Evolutionary conservation across 1,140 invertebrate species (phyloP), one percentile per base, ranked within the genome.

Genomic region (Teleogryllus occipitalis): DNA sequence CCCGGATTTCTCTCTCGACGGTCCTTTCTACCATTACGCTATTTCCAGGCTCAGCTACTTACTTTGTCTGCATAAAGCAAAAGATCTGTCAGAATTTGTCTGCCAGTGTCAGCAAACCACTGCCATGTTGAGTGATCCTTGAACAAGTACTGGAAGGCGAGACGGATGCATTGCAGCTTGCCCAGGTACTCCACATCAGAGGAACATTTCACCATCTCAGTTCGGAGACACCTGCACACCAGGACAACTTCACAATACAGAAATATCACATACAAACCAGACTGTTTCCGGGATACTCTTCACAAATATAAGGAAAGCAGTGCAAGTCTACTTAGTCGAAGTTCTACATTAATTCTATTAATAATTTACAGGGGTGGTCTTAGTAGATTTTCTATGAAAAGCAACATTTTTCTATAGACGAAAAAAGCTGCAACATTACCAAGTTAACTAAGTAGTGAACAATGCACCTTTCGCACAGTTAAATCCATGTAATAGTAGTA

Each of bases 171-270:
- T 83, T 97, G 93, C 47, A 99, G 88, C 88, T 99, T 99, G 22
- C 96, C 96, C 81, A 98, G 87, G 87, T 97, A 99, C 87, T 99
- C 98, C 22, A 92, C 91, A 85, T 98, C 96, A n/a, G 93, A 95
- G 47, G 91, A 90, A 86, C 97, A 98, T 78, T 93, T 90, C 15
- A 97, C 93, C 82, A 96, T 87, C 82, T 97, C 95, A 0, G 96
- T 95, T 78, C 97, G 92, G 76, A 95, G 87, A 75, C 91, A 91
- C 82, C 94, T 91, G 27, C 27, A 39, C 27, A 39, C 1, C 1
- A 39, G 27, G 27, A 39, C 5, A 39, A 39, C 27, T 39, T 39
- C 4, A 22, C 76, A 10, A 0, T 49, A 10, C 27, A 10, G 1
- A 8, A 22, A 14, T 10, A 10, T 77, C 76, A 46, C 21, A 22